A percentile compares a stretch with the other conserved stretches of the same genome.
phyloP scores from a whole-genome alignment of 2,113 vertebrate species.

The Xiphias gladius region DNA sequence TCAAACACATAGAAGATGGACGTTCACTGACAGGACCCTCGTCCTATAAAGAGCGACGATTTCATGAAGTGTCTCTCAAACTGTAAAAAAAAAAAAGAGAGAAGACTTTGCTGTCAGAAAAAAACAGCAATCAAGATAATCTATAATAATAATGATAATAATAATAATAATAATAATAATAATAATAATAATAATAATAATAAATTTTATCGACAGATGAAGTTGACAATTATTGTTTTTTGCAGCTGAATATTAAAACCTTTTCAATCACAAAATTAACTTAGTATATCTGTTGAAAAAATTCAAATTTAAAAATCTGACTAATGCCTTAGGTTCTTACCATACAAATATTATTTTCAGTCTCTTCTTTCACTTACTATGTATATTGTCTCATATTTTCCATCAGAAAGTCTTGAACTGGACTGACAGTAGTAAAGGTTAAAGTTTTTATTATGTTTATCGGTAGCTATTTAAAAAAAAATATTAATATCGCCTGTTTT shows the following conservation, averaged over 20 bases:
- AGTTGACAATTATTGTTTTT: neutral
- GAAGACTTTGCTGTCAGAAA: neutral
- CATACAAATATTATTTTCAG: neutral
- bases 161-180: neutral
- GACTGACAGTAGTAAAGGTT: neutral
- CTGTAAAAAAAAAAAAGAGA: neutral
- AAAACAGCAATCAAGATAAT: neutral
- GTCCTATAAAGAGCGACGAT: neutral
- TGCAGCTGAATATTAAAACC: neutral
- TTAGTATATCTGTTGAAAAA: neutral
- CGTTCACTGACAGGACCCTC: neutral
- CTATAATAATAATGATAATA: neutral
- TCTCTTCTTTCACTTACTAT: neutral
- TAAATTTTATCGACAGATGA: no score
- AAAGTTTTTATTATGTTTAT: neutral
- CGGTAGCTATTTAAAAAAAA: neutral
- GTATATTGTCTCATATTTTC: neutral
- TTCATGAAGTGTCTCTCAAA: conserved; percentile 5
- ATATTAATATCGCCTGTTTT: neutral
- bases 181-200: no score
- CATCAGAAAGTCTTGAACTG: neutral
- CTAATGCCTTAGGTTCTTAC: neutral
- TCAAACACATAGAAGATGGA: conserved; percentile 61
- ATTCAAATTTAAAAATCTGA: neutral
- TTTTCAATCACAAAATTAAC: neutral